Base-by-base conservation (phyloP, 2,888 invertebrate genomes). In the Chalcis sispes region DNA sequence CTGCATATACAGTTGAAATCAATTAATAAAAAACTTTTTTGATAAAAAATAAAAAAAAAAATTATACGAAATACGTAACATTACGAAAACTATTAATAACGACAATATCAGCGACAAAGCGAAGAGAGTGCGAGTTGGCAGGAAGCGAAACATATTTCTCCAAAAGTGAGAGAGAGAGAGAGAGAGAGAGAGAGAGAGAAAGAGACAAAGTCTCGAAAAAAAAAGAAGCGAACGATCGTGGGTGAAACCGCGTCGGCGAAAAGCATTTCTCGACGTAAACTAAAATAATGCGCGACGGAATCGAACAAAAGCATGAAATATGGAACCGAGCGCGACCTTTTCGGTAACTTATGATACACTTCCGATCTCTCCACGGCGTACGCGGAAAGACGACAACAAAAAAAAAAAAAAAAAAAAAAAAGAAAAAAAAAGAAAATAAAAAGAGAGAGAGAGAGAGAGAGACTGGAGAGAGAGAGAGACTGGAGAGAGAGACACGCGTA, bases 241-340 rank as follows among this genome's bases (percentile, higher is more conserved):
- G 69, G 56, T 29, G 71, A 59, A 84, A 82, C 84, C 85, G 82
- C 85, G 83, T 82, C 83, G 5, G 20, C 84, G 71, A 81, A 85
- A 83, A 87, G 84, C 84, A 84, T 86, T 86, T 86, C 85, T 83
- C 82, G 85, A 87, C 83, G 83, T 82, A 85, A 86, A 84, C 86
- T 87, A 86, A 88, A 87, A 88, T 88, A 88, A 88, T 87, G 85
- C 86, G 84, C 85, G 84, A 86, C 85, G 80, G 84, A 87, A 88
- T 88, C 88, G 88, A 88, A 88, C 88, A 88, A 88, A 87, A 87
- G 88, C 83, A 85, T 88, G 88, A 88, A 87, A 85, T 88, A 88
- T 87, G 82, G 81, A n/a, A 83, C 82, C 81, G 80, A 79, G 81
- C 81, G 77, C 83, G 81, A 77, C 82, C 78, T 79, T 80, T 82